phyloP scores from a whole-genome alignment of 2,888 invertebrate genomes.

The Platynereis dumerilii region DNA sequence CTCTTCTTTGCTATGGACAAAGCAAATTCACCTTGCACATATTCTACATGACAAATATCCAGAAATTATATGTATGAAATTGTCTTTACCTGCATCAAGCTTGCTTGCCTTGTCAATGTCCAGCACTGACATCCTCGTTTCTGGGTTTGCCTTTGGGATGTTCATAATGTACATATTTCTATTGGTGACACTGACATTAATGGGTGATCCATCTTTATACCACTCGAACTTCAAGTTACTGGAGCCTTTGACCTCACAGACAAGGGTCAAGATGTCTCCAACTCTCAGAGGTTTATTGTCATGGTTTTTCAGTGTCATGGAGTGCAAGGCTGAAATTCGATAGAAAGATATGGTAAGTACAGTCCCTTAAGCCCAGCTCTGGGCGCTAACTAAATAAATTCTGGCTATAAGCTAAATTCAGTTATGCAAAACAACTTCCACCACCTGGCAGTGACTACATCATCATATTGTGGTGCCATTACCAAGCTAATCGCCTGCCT shows the following conservation, averaged over 20 bases:
- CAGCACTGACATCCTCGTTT: conserved; percentile 46
- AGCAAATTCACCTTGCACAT: too few species aligned
- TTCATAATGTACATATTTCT: conserved; percentile 21
- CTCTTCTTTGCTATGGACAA: background rate
- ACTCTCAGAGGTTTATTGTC: conserved; percentile 41
- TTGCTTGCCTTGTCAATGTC: conserved; percentile 48
- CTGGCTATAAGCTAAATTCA: too few species aligned
- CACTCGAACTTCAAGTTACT: conserved; percentile 44
- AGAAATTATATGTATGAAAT: too few species aligned
- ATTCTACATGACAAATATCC: too few species aligned
- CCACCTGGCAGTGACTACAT: too few species aligned
- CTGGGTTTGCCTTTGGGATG: conserved; percentile 35
- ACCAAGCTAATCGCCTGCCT: too few species aligned
- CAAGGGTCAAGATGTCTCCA: conserved; percentile 43
- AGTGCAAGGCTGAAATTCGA: conserved; percentile 42
- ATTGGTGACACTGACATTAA: conserved; percentile 16
- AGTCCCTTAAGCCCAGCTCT: too few species aligned
- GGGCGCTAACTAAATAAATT: too few species aligned
- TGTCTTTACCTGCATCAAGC: conserved; percentile 46
- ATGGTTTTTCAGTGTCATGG: conserved; percentile 41
- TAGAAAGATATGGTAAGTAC: too few species aligned
- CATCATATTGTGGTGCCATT: too few species aligned
- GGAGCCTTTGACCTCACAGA: conserved; percentile 49
- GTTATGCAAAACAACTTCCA: too few species aligned
- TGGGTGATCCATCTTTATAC: conserved; percentile 39